Conservation (phyloP, 1,140 invertebrate species). For the Drosophila pandora region DNA sequence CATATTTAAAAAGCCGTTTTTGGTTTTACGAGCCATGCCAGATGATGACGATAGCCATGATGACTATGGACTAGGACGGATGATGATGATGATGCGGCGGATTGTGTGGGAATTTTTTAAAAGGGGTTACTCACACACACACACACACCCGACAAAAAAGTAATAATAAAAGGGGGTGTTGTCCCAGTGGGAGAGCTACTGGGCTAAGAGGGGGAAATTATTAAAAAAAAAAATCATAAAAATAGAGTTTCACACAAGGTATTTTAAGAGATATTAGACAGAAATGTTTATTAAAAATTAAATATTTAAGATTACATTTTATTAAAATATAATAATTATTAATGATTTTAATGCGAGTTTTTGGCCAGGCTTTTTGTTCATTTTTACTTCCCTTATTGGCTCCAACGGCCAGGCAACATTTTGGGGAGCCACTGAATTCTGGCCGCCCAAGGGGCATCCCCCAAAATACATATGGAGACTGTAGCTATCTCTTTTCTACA, state of each 20-base stretch:
- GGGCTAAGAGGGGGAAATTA: too few species aligned
- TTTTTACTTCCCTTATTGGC: not conserved
- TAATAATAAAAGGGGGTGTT: not conserved
- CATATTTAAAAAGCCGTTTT: slow-evolving; percentile 60
- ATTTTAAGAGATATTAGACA: too few species aligned
- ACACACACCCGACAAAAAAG: not conserved
- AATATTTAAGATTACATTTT: too few species aligned
- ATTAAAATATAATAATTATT: too few species aligned
- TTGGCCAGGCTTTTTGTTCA: not conserved
- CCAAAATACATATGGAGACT: slow-evolving; percentile 14
- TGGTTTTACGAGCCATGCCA: slow-evolving; percentile 36
- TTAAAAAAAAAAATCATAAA: too few species aligned
- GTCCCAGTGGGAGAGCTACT: slow-evolving; percentile 12
- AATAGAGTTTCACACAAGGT: too few species aligned
- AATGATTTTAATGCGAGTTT: too few species aligned
- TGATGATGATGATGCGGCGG: slow-evolving; percentile 6
- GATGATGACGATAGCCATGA: not conserved
- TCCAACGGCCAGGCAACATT: not conserved
- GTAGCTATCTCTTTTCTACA: slow-evolving; percentile 25
- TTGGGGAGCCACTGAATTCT: not conserved
- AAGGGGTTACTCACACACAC: not conserved
- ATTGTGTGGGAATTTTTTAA: slow-evolving; percentile 28
- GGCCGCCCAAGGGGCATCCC: slow-evolving; percentile 37
- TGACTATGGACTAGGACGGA: too few species aligned
- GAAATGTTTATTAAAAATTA: too few species aligned